Conservation (phyloP, 2,113 vertebrate species). For the Loxodonta africana region DNA sequence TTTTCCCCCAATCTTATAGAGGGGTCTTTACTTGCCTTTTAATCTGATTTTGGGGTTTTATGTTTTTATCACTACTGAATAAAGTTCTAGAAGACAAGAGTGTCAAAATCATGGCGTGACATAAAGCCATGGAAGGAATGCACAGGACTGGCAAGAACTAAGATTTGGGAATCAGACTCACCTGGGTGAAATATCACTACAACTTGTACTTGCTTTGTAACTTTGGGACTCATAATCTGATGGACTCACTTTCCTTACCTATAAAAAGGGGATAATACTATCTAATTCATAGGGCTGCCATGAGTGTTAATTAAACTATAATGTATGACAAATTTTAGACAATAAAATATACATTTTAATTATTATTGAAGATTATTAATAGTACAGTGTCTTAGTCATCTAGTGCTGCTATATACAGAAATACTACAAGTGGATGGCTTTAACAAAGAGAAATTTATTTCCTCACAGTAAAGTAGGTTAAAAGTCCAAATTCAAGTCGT, state of each 20-base stretch:
- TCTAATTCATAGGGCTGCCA: background rate
- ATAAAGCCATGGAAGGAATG: background rate
- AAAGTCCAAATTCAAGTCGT: no score
- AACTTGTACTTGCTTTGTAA: background rate
- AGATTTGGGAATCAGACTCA: constrained; percentile 23
- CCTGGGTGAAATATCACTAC: background rate
- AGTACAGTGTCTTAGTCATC: background rate
- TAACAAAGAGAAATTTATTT: no score
- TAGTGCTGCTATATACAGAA: no score
- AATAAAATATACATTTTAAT: background rate
- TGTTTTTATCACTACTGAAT: background rate
- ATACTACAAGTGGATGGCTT: no score
- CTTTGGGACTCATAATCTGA: background rate
- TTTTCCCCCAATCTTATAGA: background rate
- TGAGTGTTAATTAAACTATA: background rate
- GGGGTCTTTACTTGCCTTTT: background rate
- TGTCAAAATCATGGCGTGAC: background rate
- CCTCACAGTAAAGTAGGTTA: no score
- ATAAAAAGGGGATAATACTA: background rate
- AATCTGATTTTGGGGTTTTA: constrained; percentile 34
- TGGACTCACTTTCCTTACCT: background rate
- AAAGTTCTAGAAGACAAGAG: constrained; percentile 14
- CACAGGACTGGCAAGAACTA: background rate
- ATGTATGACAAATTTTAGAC: background rate
- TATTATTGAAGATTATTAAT: constrained; percentile 28